phyloP scores from a whole-genome alignment of 2,888 invertebrate genomes.

The Chironomus riparius region DNA sequence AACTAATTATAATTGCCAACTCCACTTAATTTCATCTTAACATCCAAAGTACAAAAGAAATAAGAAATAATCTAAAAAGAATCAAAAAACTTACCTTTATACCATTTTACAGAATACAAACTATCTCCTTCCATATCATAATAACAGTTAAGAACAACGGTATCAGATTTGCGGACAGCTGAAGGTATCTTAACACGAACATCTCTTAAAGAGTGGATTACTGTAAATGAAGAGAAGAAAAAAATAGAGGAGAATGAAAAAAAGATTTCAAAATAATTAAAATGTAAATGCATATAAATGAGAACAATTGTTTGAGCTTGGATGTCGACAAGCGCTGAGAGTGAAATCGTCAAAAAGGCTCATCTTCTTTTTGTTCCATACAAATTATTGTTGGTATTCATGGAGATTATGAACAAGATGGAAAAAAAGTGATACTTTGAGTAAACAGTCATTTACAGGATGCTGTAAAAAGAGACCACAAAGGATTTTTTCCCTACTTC shows the following conservation, averaged over 20 bases:
- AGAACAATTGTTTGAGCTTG: not conserved
- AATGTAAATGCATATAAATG: no score
- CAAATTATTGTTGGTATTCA: not conserved
- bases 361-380: not conserved
- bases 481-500: not conserved
- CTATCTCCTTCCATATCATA: conserved; percentile 57
- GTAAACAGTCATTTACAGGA: not conserved
- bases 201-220: conserved; percentile 42
- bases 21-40: no score
- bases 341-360: not conserved
- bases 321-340: not conserved
- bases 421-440: not conserved
- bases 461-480: not conserved
- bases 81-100: conserved; percentile 41
- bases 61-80: not conserved
- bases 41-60: no score
- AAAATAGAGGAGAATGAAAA: not conserved
- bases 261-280: not conserved
- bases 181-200: conserved; percentile 51
- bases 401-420: not conserved
- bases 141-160: conserved; percentile 50
- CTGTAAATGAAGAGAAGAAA: not conserved
- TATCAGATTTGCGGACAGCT: conserved; percentile 50
- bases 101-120: conserved; percentile 61
- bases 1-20: no score